phyloP scores from a whole-genome alignment of 2,888 invertebrate genomes.

The Xestia c-nigrum region DNA sequence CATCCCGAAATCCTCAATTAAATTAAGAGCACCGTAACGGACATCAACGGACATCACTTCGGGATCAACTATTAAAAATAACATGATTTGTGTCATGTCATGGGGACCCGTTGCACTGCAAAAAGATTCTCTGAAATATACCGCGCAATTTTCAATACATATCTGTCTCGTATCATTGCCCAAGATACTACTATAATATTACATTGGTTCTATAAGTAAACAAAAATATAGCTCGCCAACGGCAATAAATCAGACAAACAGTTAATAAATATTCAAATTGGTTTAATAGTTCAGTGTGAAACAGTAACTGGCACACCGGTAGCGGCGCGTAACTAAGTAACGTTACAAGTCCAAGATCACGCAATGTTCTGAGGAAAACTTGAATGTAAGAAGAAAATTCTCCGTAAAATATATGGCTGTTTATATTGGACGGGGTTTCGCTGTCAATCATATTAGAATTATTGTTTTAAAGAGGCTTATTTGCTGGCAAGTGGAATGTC shows the following conservation, averaged over 20 bases:
- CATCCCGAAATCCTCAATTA: not conserved
- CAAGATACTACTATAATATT: not conserved
- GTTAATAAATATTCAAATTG: conserved; percentile 53
- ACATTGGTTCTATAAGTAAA: not conserved
- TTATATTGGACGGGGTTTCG: not conserved
- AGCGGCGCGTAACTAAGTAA: conserved; percentile 42
- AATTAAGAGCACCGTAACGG: not conserved
- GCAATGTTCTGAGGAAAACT: conserved; percentile 45
- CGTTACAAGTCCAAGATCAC: conserved; percentile 63
- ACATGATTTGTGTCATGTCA: not conserved
- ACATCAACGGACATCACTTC: not conserved
- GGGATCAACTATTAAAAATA: not conserved
- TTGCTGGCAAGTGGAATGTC: not conserved
- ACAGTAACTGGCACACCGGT: conserved; percentile 55
- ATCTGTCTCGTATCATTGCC: not conserved
- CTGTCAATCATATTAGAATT: not conserved
- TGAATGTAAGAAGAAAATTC: conserved; percentile 32
- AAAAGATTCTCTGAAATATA: too few species aligned
- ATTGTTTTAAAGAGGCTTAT: not conserved
- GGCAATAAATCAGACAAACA: conserved; percentile 20
- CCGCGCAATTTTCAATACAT: not conserved
- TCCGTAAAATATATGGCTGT: not conserved
- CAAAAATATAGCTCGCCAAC: not conserved
- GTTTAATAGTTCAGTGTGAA: conserved; percentile 46
- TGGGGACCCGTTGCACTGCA: not conserved